Evolutionary conservation across 2,797 vertebrate genomes (phyloP).

Genomic region (Phataginus tricuspis): DNA sequence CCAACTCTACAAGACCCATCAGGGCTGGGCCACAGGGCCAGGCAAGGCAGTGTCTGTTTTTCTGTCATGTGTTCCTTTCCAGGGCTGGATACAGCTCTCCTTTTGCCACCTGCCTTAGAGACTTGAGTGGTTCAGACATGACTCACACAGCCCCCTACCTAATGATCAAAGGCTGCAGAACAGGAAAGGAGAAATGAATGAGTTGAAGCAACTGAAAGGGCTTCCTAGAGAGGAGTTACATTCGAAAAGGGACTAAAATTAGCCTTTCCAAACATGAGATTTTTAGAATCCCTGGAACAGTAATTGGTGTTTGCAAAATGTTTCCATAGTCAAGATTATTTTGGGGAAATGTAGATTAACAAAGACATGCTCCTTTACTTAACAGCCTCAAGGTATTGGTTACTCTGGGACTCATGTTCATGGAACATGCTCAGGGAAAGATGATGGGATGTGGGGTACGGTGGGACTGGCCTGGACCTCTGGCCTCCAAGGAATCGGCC

Average conservation of each 20-base stretch:
- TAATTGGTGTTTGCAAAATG: not conserved
- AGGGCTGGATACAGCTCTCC: not conserved
- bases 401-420: not conserved
- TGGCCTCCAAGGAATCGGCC: conserved; percentile 7
- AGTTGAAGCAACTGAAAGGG: not conserved
- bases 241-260: not conserved
- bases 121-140: not conserved
- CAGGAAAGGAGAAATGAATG: not conserved
- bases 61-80: not conserved
- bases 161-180: not conserved
- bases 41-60: not conserved
- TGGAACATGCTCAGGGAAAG: conserved; percentile 4
- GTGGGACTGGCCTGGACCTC: not conserved
- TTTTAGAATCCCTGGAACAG: not conserved
- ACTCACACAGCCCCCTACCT: not conserved
- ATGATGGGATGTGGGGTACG: not conserved
- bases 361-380: not conserved
- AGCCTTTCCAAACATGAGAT: conserved; percentile 3
- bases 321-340: not conserved
- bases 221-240: not conserved
- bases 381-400: not conserved
- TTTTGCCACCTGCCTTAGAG: not conserved
- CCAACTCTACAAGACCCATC: not conserved
- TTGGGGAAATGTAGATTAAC: not conserved
- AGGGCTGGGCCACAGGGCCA: not conserved